Base-by-base conservation (phyloP, 2,113 vertebrate genomes). In the Lycocorax pyrrhopterus region DNA sequence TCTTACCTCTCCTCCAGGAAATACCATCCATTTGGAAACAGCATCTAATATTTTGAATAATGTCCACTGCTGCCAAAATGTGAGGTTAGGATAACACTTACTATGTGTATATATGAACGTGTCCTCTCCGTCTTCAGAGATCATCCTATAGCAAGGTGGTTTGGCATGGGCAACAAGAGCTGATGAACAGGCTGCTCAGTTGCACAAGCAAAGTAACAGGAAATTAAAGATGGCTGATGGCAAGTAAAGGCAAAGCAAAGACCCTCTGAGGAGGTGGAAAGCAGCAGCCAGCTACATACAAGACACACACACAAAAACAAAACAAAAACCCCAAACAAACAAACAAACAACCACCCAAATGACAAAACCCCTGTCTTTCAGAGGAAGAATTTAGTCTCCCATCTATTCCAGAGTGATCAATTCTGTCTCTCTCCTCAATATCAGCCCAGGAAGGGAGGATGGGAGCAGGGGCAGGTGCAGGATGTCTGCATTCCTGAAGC, bases 1-100 rank as follows among this genome's bases (percentile, higher is more conserved):
- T 87, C 69, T 84, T 78, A 89, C 59, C 33, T 87, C 30, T 55
- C 56, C 71, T 59, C 33, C 66, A 85, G 88, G 79, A 93, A 82
- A 92, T n/a, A 59, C 35, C 51, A 78, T 49, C 60, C 58, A 43
- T 69, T 66, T 80, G 60, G 43, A 84, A 91, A 66, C 19, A 20
- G 30, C 47, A 91, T 32, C 55, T 74, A 64, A 27, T 73, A 73
- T 73, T 77, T 8, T 80, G 46, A 84, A 29, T 37, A 43, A 56
- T 4, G 43, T 30, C 56, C 14, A 17, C 37, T 49, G 55, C 89
- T 86, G 59, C 17, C 73, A 59, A 84, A 89, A 49, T 3, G 11
- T n/a, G 59, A 95, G 25, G 59, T 60, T 37, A 92, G n/a, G 17
- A 26, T 60, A 79, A 68, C 10, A 19, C 16, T 43, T 47, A 39